Conservation (phyloP, 2,888 invertebrate species). For the Drosophila fulvimacula region DNA sequence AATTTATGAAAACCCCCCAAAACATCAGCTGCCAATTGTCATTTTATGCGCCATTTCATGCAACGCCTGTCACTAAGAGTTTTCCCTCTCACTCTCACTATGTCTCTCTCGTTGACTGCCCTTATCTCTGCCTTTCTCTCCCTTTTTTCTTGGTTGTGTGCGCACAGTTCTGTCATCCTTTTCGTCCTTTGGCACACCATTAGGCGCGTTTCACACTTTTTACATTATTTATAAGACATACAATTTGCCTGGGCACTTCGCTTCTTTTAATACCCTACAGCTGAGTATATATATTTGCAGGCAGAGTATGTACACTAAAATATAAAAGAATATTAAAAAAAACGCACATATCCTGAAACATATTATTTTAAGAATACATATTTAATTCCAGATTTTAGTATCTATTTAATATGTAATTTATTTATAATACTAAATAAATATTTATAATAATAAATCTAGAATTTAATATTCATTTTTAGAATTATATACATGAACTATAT, state of each 20-base stretch:
- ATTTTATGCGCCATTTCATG: slow-evolving; percentile 75
- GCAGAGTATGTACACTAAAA: too few relatives aligned
- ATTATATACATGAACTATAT: too few relatives aligned
- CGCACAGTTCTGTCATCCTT: slow-evolving; percentile 46
- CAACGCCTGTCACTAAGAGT: slow-evolving; percentile 25
- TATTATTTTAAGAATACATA: too few relatives aligned
- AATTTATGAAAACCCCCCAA: slow-evolving; percentile 36
- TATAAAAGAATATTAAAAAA: too few relatives aligned
- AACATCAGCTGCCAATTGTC: slow-evolving; percentile 78
- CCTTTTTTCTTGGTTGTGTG: neutral
- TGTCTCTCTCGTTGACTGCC: neutral
- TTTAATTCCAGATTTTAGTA: too few relatives aligned
- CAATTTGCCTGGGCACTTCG: slow-evolving; percentile 50
- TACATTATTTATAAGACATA: slow-evolving; percentile 78
- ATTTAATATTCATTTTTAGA: too few relatives aligned
- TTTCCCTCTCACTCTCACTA: neutral
- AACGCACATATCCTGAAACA: too few relatives aligned
- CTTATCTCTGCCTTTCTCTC: neutral
- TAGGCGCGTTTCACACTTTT: slow-evolving; percentile 80
- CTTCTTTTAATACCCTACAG: slow-evolving; percentile 17
- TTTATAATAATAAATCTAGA: too few relatives aligned
- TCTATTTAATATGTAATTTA: too few relatives aligned
- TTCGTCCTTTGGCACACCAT: slow-evolving; percentile 72
- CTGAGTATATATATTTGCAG: neutral
- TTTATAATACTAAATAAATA: too few relatives aligned